Base-by-base conservation (phyloP, 2,888 invertebrate genomes). In the Agapetus fuscipes region DNA sequence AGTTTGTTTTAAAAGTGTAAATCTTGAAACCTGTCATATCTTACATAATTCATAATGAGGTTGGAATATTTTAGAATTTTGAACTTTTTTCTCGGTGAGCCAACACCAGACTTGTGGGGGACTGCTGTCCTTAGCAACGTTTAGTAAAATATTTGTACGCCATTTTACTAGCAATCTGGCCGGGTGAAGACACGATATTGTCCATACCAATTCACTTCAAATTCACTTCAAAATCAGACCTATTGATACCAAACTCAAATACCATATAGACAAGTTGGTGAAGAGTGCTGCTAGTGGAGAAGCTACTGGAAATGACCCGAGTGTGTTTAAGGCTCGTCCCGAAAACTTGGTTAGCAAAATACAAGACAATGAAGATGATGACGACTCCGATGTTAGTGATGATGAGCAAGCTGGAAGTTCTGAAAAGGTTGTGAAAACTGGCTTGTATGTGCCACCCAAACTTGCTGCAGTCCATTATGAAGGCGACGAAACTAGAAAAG, bases 221-320 rank as follows among this genome's bases (percentile, higher is more conserved):
- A n/a, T n/a, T n/a, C n/a, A n/a, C n/a, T n/a, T n/a, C n/a, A 93
- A 91, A 69, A 90, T 95, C 58, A 78, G 88, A 57, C 96, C 95
- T 16, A 89, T 97, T 56, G 95, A 97, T 62, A 83, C 89, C 53
- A 97, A 95, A 70, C 67, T 97, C 53, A 91, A 93, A 60, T 94
- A 96, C 66, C 95, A 96, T 71, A 89, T 97, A 58, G 91, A 96
- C 60, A 96, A 96, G 66, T 72, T 95, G 54, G 83, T 95, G 6
- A 90, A 90, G 64, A 83, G 83, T 41, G 87, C 90, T 36, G 79
- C 82, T 12, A 80, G 82, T 42, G n/a, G n/a, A n/a, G n/a, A n/a
- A n/a, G n/a, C n/a, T n/a, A n/a, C n/a, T n/a, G 89, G 88, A 4
- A 74, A 80, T 53, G 91, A 94, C 70, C 89, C 93, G 27, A 79